Evolutionary conservation across 2,113 vertebrate genomes (phyloP).

Genomic region (Chitala chitala): DNA sequence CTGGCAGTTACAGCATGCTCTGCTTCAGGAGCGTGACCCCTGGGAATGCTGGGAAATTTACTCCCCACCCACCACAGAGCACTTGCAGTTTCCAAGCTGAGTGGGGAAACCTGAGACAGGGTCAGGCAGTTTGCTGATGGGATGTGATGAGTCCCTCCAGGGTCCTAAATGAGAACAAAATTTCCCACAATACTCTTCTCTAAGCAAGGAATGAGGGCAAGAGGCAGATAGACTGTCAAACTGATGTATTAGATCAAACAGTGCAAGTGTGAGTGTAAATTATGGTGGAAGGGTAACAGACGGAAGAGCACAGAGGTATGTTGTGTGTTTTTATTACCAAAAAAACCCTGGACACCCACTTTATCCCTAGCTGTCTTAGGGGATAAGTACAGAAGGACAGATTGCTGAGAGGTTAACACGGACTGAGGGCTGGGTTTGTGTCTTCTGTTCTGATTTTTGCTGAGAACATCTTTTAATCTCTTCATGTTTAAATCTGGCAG

Average conservation of each 20-base stretch:
- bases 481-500: conserved; percentile 23
- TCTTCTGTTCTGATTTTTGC: conserved; percentile 25
- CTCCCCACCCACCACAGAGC: conserved; percentile 26
- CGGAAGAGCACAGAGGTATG: conserved; percentile 27
- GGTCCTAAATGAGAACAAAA: conserved; percentile 35
- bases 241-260: background rate
- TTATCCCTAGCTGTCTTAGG: conserved; percentile 31
- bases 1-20: conserved; percentile 37
- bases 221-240: conserved; percentile 30
- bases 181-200: conserved; percentile 41
- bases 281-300: conserved; percentile 22
- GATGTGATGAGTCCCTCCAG: conserved; percentile 29
- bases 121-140: background rate
- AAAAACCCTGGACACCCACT: conserved; percentile 40
- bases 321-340: conserved; percentile 40
- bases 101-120: conserved; percentile 40
- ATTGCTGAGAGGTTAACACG: conserved; percentile 21
- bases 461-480: conserved; percentile 10
- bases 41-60: conserved; percentile 1
- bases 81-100: conserved; percentile 24
- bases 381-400: conserved; percentile 24
- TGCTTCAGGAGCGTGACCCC: background rate
- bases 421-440: background rate
- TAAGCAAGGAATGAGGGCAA: conserved; percentile 31
- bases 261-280: background rate